These are phyloP conservation scores for Symphodus melops DNA, from an alignment of 2,113 vertebrate species.

Conservation along the genomic window DNA sequence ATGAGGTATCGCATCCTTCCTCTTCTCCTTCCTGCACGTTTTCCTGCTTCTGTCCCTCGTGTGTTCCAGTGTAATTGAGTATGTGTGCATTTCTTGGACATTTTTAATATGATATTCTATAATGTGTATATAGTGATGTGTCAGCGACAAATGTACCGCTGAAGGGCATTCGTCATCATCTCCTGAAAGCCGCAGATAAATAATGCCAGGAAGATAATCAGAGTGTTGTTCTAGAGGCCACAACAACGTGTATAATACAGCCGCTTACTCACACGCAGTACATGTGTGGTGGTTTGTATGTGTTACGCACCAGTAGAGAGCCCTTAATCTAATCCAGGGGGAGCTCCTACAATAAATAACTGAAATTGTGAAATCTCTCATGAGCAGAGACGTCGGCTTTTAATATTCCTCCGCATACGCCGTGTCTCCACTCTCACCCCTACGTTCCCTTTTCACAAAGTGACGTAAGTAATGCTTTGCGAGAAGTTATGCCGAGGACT, in stretches of 20 bases:
- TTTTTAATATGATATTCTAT: slow-evolving; percentile 35
- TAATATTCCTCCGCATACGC: slow-evolving; percentile 7
- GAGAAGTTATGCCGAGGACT: not conserved
- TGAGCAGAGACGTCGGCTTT: not conserved
- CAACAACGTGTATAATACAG: not conserved
- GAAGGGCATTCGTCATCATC: slow-evolving; percentile 59
- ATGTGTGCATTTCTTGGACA: slow-evolving; percentile 7
- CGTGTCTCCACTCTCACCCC: slow-evolving; percentile 7
- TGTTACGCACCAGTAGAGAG: slow-evolving; percentile 12
- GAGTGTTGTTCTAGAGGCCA: slow-evolving; percentile 16
- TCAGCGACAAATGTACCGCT: slow-evolving; percentile 48
- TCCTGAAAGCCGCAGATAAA: slow-evolving; percentile 58
- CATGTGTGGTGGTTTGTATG: slow-evolving; percentile 13
- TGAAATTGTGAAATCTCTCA: slow-evolving; percentile 28
- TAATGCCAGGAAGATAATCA: slow-evolving; percentile 34
- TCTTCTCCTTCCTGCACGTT: slow-evolving; percentile 22
- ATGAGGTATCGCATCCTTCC: slow-evolving; percentile 34
- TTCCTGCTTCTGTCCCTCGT: slow-evolving; percentile 17
- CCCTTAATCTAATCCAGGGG: slow-evolving; percentile 18
- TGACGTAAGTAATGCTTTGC: slow-evolving; percentile 8
- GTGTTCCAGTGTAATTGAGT: slow-evolving; percentile 23
- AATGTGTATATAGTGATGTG: slow-evolving; percentile 50
- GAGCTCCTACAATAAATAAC: slow-evolving; percentile 34
- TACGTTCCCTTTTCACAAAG: slow-evolving; percentile 7
- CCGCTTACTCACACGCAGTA: not conserved